Evolutionary conservation across 2,797 vertebrate species (phyloP).

Genomic region (Takifugu rubripes): DNA sequence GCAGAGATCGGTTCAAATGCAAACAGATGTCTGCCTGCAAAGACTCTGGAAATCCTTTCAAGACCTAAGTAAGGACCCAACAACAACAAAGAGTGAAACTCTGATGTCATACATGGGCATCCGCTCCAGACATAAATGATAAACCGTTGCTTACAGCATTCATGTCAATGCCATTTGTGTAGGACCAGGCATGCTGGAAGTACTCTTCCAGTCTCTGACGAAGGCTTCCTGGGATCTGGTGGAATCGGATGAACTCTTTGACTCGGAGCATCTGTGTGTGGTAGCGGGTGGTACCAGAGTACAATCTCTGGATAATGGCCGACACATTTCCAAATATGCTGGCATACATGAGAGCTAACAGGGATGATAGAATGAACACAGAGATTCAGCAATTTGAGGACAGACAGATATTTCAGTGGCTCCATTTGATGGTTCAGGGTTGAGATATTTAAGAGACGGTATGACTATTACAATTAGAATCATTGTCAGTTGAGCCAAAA

Average conservation of each 20-base stretch:
- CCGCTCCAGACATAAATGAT: too few species aligned
- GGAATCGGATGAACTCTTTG: constrained; percentile 97
- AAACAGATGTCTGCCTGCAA: constrained; percentile 96
- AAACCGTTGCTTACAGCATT: constrained; percentile 82
- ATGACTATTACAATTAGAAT: too few species aligned
- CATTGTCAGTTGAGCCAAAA: too few species aligned
- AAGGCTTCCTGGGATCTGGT: constrained; percentile 91
- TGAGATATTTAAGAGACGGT: too few species aligned
- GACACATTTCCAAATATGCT: constrained; percentile 99
- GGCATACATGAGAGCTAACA: constrained; percentile 92
- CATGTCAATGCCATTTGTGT: constrained; percentile 98
- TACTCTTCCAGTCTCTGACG: constrained; percentile 93
- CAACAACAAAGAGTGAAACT: not conserved
- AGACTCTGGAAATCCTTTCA: constrained; percentile 95
- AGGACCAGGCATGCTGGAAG: constrained; percentile 97
- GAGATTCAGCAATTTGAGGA: not conserved
- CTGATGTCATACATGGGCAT: not conserved
- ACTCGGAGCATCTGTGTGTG: constrained; percentile 96
- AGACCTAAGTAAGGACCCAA: constrained; percentile 74
- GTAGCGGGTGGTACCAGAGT: constrained; percentile 92
- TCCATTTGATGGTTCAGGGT: too few species aligned
- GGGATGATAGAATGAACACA: constrained; percentile 5
- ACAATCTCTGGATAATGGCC: constrained; percentile 95
- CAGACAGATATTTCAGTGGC: too few species aligned
- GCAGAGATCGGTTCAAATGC: constrained; percentile 89